Conservation (phyloP, 2,113 vertebrate species). For the Corythornis cristatus region DNA sequence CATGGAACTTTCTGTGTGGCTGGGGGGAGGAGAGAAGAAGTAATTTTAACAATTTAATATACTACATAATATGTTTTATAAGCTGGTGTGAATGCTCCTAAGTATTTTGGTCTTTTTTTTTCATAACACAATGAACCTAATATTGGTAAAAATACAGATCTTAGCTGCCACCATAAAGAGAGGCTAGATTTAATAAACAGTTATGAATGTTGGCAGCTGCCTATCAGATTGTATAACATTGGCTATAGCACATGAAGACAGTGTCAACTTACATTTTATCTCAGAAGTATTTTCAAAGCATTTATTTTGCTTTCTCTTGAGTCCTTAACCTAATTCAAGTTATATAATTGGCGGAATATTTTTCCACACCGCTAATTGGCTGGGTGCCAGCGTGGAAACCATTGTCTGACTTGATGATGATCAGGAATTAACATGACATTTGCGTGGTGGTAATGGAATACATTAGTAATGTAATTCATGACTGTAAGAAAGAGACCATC, state of each 20-base stretch:
- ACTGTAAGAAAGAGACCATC: conserved; percentile 82
- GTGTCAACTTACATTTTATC: conserved; percentile 84
- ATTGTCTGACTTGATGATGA: conserved; percentile 88
- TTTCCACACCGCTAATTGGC: conserved; percentile 86
- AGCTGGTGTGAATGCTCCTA: conserved; percentile 77
- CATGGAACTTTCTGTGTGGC: conserved; percentile 66
- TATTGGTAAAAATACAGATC: conserved; percentile 83
- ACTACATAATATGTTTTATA: conserved; percentile 80
- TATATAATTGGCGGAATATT: conserved; percentile 85
- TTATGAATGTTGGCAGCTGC: conserved; percentile 84
- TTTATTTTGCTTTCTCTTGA: conserved; percentile 80
- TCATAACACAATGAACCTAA: conserved; percentile 82
- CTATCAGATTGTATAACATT: conserved; percentile 81
- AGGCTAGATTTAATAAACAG: conserved; percentile 83
- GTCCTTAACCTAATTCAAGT: conserved; percentile 78
- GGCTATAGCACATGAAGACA: conserved; percentile 71
- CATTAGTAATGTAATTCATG: conserved; percentile 88
- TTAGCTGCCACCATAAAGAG: conserved; percentile 77
- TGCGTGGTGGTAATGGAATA: conserved; percentile 92
- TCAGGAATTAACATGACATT: conserved; percentile 96
- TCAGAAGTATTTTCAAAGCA: conserved; percentile 74
- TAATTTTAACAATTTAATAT: conserved; percentile 87
- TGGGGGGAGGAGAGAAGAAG: conserved; percentile 59
- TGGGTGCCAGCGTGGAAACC: conserved; percentile 81
- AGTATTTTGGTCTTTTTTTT: conserved; percentile 82